Evolutionary conservation across 2,797 vertebrate genomes (phyloP).

Genomic region (Syngnathus acus): DNA sequence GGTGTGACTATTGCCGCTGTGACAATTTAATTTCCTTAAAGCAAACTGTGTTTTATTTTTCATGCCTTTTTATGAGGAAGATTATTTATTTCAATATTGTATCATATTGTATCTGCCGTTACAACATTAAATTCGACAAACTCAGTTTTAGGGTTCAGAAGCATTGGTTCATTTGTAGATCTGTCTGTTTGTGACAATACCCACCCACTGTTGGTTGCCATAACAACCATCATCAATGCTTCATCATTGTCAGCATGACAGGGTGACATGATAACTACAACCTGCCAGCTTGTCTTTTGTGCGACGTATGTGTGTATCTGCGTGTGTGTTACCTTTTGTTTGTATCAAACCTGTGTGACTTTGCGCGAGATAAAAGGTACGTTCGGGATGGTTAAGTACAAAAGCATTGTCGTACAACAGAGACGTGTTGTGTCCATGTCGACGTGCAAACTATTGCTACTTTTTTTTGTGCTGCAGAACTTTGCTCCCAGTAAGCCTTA

Average conservation of each 20-base stretch:
- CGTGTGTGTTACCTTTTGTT: constrained; percentile 4
- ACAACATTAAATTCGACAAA: not conserved
- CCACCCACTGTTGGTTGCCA: constrained; percentile 31
- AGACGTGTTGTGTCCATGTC: constrained; percentile 2
- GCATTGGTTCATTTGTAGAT: constrained; percentile 16
- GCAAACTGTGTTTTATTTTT: no score
- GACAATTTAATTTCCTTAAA: no score
- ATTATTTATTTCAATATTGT: no score
- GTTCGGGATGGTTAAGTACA: not conserved
- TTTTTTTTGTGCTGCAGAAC: constrained; percentile 30
- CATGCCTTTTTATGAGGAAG: no score
- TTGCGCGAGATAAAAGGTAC: not conserved
- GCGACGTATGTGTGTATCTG: not conserved
- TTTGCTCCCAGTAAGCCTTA: constrained; percentile 47
- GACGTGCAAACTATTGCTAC: constrained; percentile 13
- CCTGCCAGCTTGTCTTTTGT: constrained; percentile 37
- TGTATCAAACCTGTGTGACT: not conserved
- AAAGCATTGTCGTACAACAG: not conserved
- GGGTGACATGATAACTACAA: constrained; percentile 48
- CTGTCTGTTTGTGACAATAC: constrained; percentile 15
- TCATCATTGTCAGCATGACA: constrained; percentile 43
- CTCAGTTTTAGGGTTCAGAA: constrained; percentile 12
- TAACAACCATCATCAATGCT: constrained; percentile 41
- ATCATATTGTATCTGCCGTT: no score
- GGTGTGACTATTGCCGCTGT: no score